Evolutionary conservation across 2,797 vertebrate genomes (phyloP).

Genomic region (Lutjanus campechanus): DNA sequence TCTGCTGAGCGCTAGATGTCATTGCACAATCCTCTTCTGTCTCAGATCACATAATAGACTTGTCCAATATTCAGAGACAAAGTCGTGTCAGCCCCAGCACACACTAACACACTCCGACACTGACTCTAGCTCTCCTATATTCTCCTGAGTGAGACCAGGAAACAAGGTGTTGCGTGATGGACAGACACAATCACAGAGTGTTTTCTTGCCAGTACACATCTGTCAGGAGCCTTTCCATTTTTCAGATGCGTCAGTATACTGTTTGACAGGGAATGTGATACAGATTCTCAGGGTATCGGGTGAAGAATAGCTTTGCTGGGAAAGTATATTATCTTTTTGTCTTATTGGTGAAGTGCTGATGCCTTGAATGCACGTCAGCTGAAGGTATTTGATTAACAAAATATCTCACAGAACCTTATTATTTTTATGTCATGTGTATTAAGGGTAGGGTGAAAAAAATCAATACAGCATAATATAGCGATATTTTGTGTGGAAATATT

Average conservation of each 20-base stretch:
- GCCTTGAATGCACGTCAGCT: not conserved
- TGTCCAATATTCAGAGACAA: constrained; percentile 64
- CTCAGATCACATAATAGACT: constrained; percentile 63
- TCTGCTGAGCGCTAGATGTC: constrained; percentile 42
- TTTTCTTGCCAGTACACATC: constrained; percentile 58
- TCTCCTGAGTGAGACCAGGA: constrained; percentile 56
- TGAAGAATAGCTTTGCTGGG: constrained; percentile 30
- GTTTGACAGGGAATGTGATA: constrained; percentile 54
- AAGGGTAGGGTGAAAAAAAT: too few relatives aligned
- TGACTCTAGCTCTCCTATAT: constrained; percentile 18
- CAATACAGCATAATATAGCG: too few relatives aligned
- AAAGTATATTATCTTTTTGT: constrained; percentile 21
- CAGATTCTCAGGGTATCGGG: constrained; percentile 19
- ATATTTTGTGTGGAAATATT: too few relatives aligned
- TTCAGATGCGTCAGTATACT: constrained; percentile 30
- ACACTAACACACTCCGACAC: constrained; percentile 54
- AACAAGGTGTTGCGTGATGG: constrained; percentile 68
- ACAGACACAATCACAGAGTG: constrained; percentile 71
- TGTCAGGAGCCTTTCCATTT: constrained; percentile 56
- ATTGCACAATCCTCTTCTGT: constrained; percentile 45
- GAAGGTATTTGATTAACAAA: constrained; percentile 5
- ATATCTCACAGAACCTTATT: not conserved
- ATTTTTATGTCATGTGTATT: not conserved
- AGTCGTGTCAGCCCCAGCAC: constrained; percentile 37
- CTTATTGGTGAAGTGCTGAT: constrained; percentile 25